Evolutionary conservation across 1,140 invertebrate genomes (phyloP).

Genomic region (Lethocerus indicus): DNA sequence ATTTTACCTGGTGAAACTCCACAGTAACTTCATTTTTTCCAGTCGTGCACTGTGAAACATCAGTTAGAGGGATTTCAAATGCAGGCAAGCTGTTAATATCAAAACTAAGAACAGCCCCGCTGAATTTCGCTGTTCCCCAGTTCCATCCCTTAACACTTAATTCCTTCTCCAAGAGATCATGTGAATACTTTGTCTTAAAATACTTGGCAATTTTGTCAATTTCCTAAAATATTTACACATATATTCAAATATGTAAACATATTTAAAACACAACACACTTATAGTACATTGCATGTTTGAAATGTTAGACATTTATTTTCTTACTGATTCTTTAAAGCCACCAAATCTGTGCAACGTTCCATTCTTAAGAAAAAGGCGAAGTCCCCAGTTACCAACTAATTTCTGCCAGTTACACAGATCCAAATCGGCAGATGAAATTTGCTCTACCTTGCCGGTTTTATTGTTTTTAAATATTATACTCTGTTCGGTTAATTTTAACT

Average conservation of each 20-base stretch:
- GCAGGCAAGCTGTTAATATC: constrained; percentile 75
- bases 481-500: constrained; percentile 83
- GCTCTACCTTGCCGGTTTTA: constrained; percentile 92
- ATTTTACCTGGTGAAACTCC: constrained; percentile 81
- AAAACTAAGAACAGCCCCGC: constrained; percentile 81
- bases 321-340: constrained; percentile 84
- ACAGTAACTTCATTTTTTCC: constrained; percentile 97
- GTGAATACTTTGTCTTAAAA: constrained; percentile 66
- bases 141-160: constrained; percentile 96
- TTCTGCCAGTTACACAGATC: constrained; percentile 85
- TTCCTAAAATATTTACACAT: constrained; percentile 31
- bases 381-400: constrained; percentile 73
- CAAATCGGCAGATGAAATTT: constrained; percentile 68
- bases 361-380: constrained; percentile 81
- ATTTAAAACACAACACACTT: too few relatives aligned
- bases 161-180: constrained; percentile 80
- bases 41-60: constrained; percentile 93
- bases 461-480: constrained; percentile 87
- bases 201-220: constrained; percentile 74
- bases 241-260: neutral
- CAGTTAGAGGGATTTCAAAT: constrained; percentile 91
- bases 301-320: too few relatives aligned
- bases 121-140: constrained; percentile 92
- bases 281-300: too few relatives aligned
- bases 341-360: constrained; percentile 81